Conservation (phyloP, 30 jellyfish, hydroid and myxozoan genomes). For the Cassiopea andromeda region DNA sequence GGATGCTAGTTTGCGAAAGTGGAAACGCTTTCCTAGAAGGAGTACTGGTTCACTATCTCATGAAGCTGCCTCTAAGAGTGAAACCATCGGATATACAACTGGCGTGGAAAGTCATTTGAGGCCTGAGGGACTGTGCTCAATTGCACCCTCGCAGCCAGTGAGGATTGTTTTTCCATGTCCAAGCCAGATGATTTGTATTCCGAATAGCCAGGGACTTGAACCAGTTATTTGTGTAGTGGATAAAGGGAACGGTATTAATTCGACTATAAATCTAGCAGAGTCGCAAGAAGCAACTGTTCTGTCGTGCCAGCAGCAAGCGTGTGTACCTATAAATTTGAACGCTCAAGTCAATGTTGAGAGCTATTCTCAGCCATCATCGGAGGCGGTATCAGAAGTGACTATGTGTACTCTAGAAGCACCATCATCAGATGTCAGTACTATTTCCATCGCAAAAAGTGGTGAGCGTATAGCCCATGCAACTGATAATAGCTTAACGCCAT, state of each 20-base stretch:
- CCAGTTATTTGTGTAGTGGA: not conserved
- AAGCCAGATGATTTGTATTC: not conserved
- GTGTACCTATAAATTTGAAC: not conserved
- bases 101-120: not conserved
- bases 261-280: not conserved
- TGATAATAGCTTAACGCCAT: not conserved
- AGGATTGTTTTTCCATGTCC: constrained; percentile 6
- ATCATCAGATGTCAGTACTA: not conserved
- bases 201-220: not conserved
- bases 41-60: not conserved
- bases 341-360: not conserved
- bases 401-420: not conserved
- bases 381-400: not conserved
- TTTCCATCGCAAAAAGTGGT: not conserved
- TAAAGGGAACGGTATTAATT: not conserved
- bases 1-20: constrained; percentile 18
- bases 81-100: not conserved
- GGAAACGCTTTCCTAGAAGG: constrained; percentile 25
- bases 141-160: not conserved
- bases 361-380: not conserved
- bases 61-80: not conserved
- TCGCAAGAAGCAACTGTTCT: not conserved
- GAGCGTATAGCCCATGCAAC: not conserved
- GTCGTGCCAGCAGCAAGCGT: not conserved
- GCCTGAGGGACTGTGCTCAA: not conserved